Evolutionary conservation across 1,140 invertebrate species (phyloP).

Genomic region (Batillaria attramentaria): DNA sequence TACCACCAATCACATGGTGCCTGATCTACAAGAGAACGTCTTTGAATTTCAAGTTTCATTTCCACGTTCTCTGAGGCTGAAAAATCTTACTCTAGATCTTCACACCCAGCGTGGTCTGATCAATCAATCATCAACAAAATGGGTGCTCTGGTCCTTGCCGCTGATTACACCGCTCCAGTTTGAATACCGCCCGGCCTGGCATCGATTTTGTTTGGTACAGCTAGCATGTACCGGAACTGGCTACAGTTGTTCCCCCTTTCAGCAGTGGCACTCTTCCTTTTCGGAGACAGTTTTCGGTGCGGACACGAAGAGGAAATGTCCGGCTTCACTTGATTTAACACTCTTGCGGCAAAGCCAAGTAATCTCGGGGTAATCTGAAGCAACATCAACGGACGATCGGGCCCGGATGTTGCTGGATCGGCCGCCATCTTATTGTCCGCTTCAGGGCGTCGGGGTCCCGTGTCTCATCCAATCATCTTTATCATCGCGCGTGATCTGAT

Average conservation of each 20-base stretch:
- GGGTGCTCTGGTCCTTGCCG: not conserved
- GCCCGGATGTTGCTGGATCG: not conserved
- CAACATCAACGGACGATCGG: not conserved
- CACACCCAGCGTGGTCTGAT: too few species aligned
- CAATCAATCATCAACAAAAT: not conserved
- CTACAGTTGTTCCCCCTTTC: not conserved
- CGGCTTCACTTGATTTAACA: conserved; percentile 19
- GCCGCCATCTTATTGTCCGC: conserved; percentile 5
- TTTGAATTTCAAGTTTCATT: too few species aligned
- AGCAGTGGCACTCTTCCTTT: not conserved
- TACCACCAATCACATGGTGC: too few species aligned
- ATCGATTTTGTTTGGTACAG: too few species aligned
- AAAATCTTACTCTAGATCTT: too few species aligned
- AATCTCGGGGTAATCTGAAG: not conserved
- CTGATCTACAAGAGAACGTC: too few species aligned
- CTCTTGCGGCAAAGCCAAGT: not conserved
- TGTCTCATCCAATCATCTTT: conserved; percentile 21
- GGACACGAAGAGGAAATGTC: conserved; percentile 8
- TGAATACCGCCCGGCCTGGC: not conserved
- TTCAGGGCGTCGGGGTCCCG: not conserved
- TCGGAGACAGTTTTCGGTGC: not conserved
- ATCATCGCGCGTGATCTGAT: conserved; percentile 13
- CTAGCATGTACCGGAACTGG: too few species aligned
- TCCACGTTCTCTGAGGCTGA: too few species aligned
- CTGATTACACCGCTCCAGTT: not conserved